Conservation (phyloP, 2,888 invertebrate genomes). For the Orchesella flavescens region DNA sequence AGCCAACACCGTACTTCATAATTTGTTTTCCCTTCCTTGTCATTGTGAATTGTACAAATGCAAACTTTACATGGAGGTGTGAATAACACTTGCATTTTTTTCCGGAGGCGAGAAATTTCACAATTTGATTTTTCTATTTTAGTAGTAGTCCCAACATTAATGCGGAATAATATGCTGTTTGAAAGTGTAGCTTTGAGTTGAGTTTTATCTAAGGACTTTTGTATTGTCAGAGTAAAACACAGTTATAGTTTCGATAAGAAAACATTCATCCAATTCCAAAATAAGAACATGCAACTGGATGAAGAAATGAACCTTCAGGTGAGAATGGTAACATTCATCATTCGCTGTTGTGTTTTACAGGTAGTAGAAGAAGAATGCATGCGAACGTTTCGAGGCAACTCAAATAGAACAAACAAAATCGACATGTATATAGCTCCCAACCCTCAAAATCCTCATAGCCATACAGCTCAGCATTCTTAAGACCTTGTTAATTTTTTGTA, state of each 20-base stretch:
- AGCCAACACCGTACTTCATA: neutral
- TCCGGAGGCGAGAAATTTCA: constrained; percentile 46
- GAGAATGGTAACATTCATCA: too few species aligned
- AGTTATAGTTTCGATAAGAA: neutral
- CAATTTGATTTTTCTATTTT: neutral
- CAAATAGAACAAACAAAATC: constrained; percentile 13
- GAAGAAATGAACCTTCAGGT: too few species aligned
- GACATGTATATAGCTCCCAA: neutral
- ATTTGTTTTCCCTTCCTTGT: neutral
- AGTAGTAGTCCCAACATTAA: neutral
- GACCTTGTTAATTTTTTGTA: constrained; percentile 50
- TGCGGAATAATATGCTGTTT: too few species aligned
- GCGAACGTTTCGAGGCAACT: constrained; percentile 32
- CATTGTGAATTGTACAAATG: neutral
- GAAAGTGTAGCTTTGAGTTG: too few species aligned
- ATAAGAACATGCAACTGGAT: too few species aligned
- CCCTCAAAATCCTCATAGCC: too few species aligned
- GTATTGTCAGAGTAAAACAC: too few species aligned
- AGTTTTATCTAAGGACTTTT: too few species aligned
- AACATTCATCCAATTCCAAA: neutral
- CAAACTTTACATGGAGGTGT: neutral
- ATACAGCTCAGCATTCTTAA: neutral
- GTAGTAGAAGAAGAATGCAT: neutral
- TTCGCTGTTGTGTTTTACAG: neutral
- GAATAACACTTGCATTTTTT: constrained; percentile 6